Evolutionary conservation across 2,888 invertebrate species (phyloP).

Genomic region (Microplitis manilae): DNA sequence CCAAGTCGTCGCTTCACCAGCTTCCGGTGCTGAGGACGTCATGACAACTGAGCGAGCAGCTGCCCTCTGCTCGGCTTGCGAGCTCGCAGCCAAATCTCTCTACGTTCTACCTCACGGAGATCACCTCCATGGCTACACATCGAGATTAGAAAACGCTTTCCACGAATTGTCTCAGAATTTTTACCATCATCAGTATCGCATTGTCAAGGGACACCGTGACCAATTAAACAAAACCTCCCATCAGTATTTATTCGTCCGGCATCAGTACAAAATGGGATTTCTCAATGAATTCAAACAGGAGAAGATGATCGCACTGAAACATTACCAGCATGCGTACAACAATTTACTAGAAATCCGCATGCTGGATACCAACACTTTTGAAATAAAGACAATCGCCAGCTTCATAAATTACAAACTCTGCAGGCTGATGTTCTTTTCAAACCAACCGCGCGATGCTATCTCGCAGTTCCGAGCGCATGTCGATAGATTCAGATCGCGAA

Average conservation of each 20-base stretch:
- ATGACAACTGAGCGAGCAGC: constrained; percentile 92
- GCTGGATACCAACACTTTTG: constrained; percentile 91
- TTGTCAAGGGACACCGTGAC: constrained; percentile 90
- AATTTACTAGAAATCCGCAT: constrained; percentile 90
- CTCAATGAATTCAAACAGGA: constrained; percentile 95
- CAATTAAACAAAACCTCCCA: constrained; percentile 92
- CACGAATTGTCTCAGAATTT: constrained; percentile 94
- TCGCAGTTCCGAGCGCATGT: constrained; percentile 93
- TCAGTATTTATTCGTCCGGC: constrained; percentile 92
- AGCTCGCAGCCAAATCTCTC: constrained; percentile 91
- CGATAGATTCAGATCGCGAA: constrained; percentile 85
- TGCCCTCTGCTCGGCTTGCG: constrained; percentile 91
- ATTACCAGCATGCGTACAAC: constrained; percentile 91
- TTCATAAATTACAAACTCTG: constrained; percentile 97
- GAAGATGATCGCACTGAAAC: constrained; percentile 87
- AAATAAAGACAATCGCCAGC: constrained; percentile 95
- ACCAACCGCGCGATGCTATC: constrained; percentile 94
- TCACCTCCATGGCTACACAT: constrained; percentile 82
- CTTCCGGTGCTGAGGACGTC: constrained; percentile 86
- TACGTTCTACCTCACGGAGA: constrained; percentile 94
- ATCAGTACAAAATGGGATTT: constrained; percentile 97
- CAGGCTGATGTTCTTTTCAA: constrained; percentile 89
- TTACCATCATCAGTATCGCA: constrained; percentile 90
- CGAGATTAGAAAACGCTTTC: constrained; percentile 91
- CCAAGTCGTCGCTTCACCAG: constrained; percentile 85